phyloP scores from a whole-genome alignment of 2,888 invertebrate species.

The Dorcus hopei region DNA sequence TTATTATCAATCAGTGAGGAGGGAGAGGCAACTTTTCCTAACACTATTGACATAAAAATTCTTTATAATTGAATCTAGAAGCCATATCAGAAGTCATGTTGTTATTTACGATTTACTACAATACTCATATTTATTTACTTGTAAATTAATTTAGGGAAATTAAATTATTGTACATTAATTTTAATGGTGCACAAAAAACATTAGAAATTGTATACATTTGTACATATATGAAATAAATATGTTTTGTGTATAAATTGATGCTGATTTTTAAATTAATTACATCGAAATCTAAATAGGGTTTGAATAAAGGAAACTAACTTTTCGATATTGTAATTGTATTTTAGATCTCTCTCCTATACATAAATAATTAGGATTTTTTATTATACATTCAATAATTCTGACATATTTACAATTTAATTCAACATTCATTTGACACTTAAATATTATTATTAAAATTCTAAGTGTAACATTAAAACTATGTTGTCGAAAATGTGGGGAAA shows the following conservation, averaged over 20 bases:
- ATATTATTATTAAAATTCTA: slow-evolving; percentile 11
- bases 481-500: slow-evolving; percentile 1
- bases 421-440: background rate
- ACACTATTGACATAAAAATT: background rate
- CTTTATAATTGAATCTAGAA: slow-evolving; percentile 1
- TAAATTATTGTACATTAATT: slow-evolving; percentile 16
- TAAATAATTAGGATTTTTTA: slow-evolving; percentile 13
- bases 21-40: no score
- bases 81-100: slow-evolving; percentile 17
- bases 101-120: slow-evolving; percentile 12
- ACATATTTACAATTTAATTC: slow-evolving; percentile 12
- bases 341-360: slow-evolving; percentile 17
- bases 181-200: slow-evolving; percentile 8
- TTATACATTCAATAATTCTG: slow-evolving; percentile 11
- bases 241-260: slow-evolving; percentile 17
- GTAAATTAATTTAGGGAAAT: slow-evolving; percentile 5
- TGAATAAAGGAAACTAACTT: background rate
- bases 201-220: slow-evolving; percentile 27
- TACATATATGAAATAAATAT: slow-evolving; percentile 24
- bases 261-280: slow-evolving; percentile 1
- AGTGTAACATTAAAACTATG: slow-evolving; percentile 8
- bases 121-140: slow-evolving; percentile 16
- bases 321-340: slow-evolving; percentile 10
- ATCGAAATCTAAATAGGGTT: no score
- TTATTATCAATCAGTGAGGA: no score